phyloP scores from a whole-genome alignment of 2,888 invertebrate genomes.

The Eudemis profundana region DNA sequence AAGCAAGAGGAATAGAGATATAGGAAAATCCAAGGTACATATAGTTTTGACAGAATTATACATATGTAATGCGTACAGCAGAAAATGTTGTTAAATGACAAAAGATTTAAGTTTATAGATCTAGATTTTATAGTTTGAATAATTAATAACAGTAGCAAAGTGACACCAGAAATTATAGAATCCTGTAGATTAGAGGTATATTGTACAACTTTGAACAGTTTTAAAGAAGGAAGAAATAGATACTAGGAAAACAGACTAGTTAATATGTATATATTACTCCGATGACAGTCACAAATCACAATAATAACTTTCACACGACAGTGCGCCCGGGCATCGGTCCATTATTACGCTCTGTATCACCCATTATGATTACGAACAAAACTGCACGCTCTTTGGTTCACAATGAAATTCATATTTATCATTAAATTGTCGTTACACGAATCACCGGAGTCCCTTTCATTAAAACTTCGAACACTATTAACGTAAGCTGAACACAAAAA shows the following conservation, averaged over 20 bases:
- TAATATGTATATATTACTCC: not conserved
- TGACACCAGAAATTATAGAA: too few relatives aligned
- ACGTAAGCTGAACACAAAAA: not conserved
- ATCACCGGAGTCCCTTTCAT: conserved; percentile 24
- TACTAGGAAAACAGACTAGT: not conserved
- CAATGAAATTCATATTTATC: conserved; percentile 56
- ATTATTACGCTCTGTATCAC: conserved; percentile 71
- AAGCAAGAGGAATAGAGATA: too few relatives aligned
- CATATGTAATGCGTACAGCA: too few relatives aligned
- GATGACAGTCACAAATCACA: conserved; percentile 21
- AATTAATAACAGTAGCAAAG: too few relatives aligned
- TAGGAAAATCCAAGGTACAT: too few relatives aligned
- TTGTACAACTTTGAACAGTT: too few relatives aligned
- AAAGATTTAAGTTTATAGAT: too few relatives aligned
- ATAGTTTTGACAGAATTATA: too few relatives aligned
- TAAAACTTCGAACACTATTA: conserved; percentile 1
- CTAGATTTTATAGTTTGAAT: too few relatives aligned
- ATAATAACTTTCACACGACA: conserved; percentile 51
- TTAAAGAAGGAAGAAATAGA: too few relatives aligned
- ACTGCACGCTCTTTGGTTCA: conserved; percentile 68
- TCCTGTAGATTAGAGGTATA: too few relatives aligned
- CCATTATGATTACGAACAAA: conserved; percentile 59
- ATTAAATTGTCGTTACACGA: conserved; percentile 47
- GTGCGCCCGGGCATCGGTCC: conserved; percentile 57
- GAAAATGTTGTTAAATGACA: too few relatives aligned